A percentile compares a stretch with the other conserved stretches of the same genome.
phyloP scores from a whole-genome alignment of 2,113 vertebrate species.

The Trematomus loennbergii region DNA sequence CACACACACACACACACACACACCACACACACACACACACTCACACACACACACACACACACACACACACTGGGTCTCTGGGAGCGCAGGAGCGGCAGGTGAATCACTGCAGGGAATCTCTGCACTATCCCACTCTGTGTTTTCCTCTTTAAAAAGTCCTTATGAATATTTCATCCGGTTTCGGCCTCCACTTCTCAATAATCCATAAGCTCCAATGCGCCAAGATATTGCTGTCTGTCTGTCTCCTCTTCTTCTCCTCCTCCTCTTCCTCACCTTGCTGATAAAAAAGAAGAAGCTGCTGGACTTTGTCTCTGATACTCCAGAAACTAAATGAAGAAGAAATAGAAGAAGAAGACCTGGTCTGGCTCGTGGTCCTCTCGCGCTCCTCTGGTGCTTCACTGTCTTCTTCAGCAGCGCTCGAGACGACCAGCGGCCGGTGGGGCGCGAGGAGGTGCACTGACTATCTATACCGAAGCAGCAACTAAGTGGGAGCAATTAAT shows the following conservation, averaged over 20 bases:
- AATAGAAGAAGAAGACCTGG: not conserved
- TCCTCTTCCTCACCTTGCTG: conserved; percentile 63
- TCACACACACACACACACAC: not conserved
- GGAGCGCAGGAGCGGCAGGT: conserved; percentile 55
- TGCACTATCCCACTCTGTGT: conserved; percentile 22
- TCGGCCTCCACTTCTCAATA: conserved; percentile 75
- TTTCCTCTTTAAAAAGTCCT: conserved; percentile 63
- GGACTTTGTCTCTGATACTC: conserved; percentile 71
- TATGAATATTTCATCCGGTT: conserved; percentile 72
- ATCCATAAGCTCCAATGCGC: conserved; percentile 85
- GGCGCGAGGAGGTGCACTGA: conserved; percentile 61
- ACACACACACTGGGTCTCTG: conserved; percentile 27
- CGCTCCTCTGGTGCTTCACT: conserved; percentile 32
- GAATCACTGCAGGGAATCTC: conserved; percentile 68
- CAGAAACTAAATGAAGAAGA: conserved; percentile 69
- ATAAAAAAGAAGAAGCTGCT: conserved; percentile 12
- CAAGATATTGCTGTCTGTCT: conserved; percentile 64
- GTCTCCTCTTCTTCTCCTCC: conserved; percentile 36
- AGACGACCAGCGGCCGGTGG: conserved; percentile 59
- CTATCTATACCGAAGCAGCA: conserved; percentile 22
- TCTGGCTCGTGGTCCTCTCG: conserved; percentile 19
- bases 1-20: conserved; percentile 83
- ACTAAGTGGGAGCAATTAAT: not conserved
- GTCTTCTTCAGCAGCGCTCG: conserved; percentile 44
- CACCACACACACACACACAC: conserved; percentile 28